phyloP scores from a whole-genome alignment of 2,888 invertebrate genomes.

The Tricholauxania praeusta region DNA sequence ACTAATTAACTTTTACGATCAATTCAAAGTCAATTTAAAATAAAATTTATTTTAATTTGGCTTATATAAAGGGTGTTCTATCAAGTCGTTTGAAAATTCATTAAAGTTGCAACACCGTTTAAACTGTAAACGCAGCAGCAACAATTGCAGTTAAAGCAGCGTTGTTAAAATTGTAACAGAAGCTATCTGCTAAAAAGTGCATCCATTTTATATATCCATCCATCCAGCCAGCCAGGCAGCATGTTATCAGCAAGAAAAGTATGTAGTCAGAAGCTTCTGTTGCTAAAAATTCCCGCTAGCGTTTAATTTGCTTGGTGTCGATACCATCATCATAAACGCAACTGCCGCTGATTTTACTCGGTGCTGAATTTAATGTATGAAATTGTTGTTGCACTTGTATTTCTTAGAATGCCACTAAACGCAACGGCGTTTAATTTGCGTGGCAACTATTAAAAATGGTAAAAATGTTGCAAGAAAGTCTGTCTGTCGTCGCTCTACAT shows the following conservation, averaged over 20 bases:
- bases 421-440: neutral
- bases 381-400: constrained; percentile 6
- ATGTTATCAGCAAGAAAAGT: constrained; percentile 40
- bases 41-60: too few species aligned
- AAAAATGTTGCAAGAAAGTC: constrained; percentile 8
- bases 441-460: constrained; percentile 7
- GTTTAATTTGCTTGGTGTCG: constrained; percentile 9
- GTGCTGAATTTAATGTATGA: constrained; percentile 5
- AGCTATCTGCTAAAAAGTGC: too few species aligned
- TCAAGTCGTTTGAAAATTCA: too few species aligned
- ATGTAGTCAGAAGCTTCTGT: constrained; percentile 46
- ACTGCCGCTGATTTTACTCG: constrained; percentile 1
- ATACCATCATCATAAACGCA: constrained; percentile 12
- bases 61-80: too few species aligned
- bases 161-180: too few species aligned
- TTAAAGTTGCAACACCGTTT: too few species aligned
- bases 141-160: too few species aligned
- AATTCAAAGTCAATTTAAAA: too few species aligned
- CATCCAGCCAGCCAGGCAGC: too few species aligned
- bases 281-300: constrained; percentile 43
- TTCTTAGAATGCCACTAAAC: constrained; percentile 23
- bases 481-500: neutral
- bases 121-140: too few species aligned
- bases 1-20: too few species aligned
- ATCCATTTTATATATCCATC: too few species aligned